phyloP scores from a whole-genome alignment of 2,113 vertebrate species.

The Cathartes aura region DNA sequence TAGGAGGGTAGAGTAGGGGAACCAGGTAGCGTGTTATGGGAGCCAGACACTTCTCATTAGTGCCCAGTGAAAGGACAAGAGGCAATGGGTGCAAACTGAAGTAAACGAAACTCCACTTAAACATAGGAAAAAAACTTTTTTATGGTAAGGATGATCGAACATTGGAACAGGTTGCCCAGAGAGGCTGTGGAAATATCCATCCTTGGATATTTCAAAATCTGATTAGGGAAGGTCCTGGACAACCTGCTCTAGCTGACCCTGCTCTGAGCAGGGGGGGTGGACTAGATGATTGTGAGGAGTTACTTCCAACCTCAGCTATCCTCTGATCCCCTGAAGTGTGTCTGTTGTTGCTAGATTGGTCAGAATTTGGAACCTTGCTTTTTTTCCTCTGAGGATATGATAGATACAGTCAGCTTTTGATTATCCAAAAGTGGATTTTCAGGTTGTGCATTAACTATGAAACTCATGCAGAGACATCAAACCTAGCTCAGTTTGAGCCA shows the following conservation, averaged over 20 bases:
- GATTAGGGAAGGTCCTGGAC: background rate
- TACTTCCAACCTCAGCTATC: background rate
- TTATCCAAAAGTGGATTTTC: background rate
- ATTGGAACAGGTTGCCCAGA: background rate
- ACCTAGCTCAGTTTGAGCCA: background rate
- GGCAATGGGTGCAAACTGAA: background rate
- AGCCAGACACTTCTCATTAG: background rate
- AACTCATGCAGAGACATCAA: background rate
- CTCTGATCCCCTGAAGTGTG: background rate
- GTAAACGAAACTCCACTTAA: background rate
- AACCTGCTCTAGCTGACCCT: background rate
- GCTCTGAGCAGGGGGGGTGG: background rate
- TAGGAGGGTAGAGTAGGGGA: background rate
- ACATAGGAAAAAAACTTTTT: background rate
- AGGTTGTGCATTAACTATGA: background rate
- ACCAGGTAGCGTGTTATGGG: background rate
- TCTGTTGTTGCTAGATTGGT: background rate
- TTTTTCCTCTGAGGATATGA: fast-evolving
- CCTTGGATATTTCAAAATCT: background rate
- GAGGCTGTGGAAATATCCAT: background rate
- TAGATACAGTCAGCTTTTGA: background rate
- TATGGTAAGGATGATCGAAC: background rate
- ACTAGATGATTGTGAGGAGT: background rate
- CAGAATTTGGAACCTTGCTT: background rate
- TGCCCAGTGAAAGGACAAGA: background rate